A percentile compares a stretch with the other conserved stretches of the same genome.
Conservation (phyloP, 2,888 invertebrate species). For the Synanthedon myopaeformis region DNA sequence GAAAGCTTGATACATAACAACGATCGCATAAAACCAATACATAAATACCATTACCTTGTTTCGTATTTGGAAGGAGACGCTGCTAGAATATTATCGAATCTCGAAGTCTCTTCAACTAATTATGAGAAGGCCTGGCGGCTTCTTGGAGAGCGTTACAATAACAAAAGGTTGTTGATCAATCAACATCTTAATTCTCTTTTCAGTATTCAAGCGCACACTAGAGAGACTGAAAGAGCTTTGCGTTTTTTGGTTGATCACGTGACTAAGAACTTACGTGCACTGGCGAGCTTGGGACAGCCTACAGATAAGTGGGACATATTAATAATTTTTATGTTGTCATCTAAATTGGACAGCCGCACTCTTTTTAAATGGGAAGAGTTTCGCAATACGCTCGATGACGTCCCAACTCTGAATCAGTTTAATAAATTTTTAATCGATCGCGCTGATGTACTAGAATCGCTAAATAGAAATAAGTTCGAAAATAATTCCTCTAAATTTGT, state of each 20-base stretch:
- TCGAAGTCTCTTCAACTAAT: conserved; percentile 7
- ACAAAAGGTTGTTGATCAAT: conserved; percentile 8
- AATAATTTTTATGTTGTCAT: conserved; percentile 8
- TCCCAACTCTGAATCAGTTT: conserved; percentile 2
- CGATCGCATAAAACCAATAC: conserved; percentile 8
- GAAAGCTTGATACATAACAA: conserved; percentile 14
- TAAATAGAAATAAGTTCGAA: background rate
- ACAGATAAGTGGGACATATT: conserved; percentile 9
- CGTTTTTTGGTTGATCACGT: conserved; percentile 12
- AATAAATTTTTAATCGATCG: conserved; percentile 3
- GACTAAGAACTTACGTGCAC: conserved; percentile 12
- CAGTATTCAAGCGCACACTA: conserved; percentile 6
- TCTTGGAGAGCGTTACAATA: conserved; percentile 8
- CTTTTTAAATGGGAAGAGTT: conserved; percentile 7
- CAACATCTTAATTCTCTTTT: conserved; percentile 11
- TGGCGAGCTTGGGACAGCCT: conserved; percentile 10
- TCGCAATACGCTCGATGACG: conserved; percentile 2
- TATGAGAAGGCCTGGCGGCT: conserved; percentile 7
- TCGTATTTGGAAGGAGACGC: conserved; percentile 13
- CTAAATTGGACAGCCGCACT: conserved; percentile 10
- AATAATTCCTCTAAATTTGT: background rate
- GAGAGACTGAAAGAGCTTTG: conserved; percentile 9
- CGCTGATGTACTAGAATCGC: conserved; percentile 4
- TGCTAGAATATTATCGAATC: conserved; percentile 8
- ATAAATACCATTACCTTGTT: conserved; percentile 12